phyloP scores from a whole-genome alignment of 2,888 invertebrate genomes.

The Hemicrepidius hirtus region DNA sequence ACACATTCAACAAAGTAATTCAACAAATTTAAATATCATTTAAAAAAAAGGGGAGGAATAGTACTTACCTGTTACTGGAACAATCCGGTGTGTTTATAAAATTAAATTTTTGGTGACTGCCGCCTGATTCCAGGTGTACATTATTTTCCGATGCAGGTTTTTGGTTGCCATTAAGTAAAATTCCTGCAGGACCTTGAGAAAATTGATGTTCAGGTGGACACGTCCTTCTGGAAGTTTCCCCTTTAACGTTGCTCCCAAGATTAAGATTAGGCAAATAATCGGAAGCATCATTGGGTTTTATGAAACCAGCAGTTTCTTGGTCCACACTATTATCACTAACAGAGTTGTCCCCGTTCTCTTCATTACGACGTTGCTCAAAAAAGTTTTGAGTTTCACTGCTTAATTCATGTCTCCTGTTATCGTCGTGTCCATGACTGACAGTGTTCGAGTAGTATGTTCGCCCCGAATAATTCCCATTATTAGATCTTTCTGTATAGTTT shows the following conservation, averaged over 20 bases:
- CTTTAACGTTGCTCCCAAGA: not conserved
- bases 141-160: too few species aligned
- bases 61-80: too few species aligned
- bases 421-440: not conserved
- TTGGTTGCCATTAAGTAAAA: too few species aligned
- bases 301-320: conserved; percentile 1
- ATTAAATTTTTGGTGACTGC: too few species aligned
- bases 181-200: too few species aligned
- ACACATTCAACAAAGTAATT: too few species aligned
- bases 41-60: too few species aligned
- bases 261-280: not conserved
- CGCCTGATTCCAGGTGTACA: too few species aligned
- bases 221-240: too few species aligned
- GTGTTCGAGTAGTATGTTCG: not conserved
- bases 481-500: conserved; percentile 1
- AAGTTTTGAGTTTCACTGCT: not conserved
- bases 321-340: conserved; percentile 5
- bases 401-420: not conserved
- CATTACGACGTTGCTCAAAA: not conserved
- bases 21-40: too few species aligned
- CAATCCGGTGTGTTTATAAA: too few species aligned
- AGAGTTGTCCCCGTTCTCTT: not conserved
- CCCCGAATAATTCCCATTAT: conserved; percentile 10
- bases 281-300: not conserved
- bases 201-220: too few species aligned